Evolutionary conservation across 2,797 vertebrate species (phyloP), one percentile per base, ranked within the genome.

Genomic region (Tiaroga cobitis): DNA sequence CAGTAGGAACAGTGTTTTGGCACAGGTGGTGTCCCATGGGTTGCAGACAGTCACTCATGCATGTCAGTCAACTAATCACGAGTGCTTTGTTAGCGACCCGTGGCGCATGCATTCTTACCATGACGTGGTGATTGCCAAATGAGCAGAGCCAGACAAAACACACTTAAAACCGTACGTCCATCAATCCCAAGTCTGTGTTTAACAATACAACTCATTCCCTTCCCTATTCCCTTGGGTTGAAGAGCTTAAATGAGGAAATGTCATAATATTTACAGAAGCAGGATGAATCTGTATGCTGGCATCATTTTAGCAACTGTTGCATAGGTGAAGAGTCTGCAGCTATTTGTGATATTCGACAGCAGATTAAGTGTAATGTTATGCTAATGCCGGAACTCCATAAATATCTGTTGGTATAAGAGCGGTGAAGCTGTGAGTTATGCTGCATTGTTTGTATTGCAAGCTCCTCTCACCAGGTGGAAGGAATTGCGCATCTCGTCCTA

Each of bases 291-390:
- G 77, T 82, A 61, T 65, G 83, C 85, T 49, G 86, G 89, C 88
- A 89, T 90, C 88, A 91, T 92, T 92, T 77, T 89, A 88, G 91
- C 69, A 74, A 49, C 24, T 46, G 67, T 77, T 77, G 63, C 63
- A 59, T 2, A 70, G 74, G 70, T 65, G 70, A 83, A 85, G 87
- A 85, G 87, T 87, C 79, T 29, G 56, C 83, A 90, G 91, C 78
- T 89, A 88, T 89, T 74, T 80, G 82, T 72, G 89, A 68, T 72
- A 0, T 87, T 91, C 56, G 3, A 85, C 89, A 89, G 88, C 89
- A 90, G 92, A 93, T 93, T 91, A 94, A 91, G 90, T 70, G 68
- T 90, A 85, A 92, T 89, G 86, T 93, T 92, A 91, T 91, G 89
- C 91, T 93, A 91, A 94, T 90, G 89, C 89, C 88, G 74, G 87